A percentile compares a stretch with the other conserved stretches of the same genome.
Evolutionary conservation across 1,140 invertebrate genomes (phyloP).

Genomic region (Zaprionus lachaisei): DNA sequence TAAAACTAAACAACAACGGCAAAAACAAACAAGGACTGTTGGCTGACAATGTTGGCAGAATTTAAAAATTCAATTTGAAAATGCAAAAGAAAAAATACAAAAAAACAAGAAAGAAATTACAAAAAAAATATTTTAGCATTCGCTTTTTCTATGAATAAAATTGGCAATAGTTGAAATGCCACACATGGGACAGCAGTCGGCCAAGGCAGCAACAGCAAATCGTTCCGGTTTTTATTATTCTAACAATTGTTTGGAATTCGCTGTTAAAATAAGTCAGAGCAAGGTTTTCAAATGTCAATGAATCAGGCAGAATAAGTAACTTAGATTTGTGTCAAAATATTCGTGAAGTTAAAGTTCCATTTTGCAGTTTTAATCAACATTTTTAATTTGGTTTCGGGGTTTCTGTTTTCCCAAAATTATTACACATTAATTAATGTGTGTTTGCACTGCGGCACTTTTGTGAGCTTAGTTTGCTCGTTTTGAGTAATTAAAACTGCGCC

Average conservation of each 20-base stretch:
- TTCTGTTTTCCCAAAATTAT: background rate
- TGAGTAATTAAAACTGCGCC: slow-evolving; percentile 56
- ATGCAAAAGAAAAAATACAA: slow-evolving; percentile 34
- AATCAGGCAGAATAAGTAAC: background rate
- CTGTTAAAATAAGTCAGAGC: slow-evolving; percentile 7
- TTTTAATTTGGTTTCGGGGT: background rate
- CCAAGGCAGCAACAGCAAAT: background rate
- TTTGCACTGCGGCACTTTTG: slow-evolving; percentile 22
- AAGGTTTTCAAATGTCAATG: slow-evolving; percentile 1
- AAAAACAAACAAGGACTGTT: slow-evolving; percentile 21
- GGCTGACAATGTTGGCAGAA: slow-evolving; percentile 37
- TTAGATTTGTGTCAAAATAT: background rate
- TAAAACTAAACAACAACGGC: slow-evolving; percentile 37
- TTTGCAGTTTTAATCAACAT: background rate
- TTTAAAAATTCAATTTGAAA: slow-evolving; percentile 78
- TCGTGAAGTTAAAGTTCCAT: background rate
- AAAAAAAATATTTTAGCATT: background rate
- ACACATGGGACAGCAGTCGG: slow-evolving; percentile 26
- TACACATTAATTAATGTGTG: slow-evolving; percentile 29
- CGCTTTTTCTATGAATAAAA: slow-evolving; percentile 31
- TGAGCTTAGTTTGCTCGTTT: slow-evolving; percentile 12
- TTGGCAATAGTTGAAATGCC: slow-evolving; percentile 16
- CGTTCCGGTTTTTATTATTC: slow-evolving; percentile 21
- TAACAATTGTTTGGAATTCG: slow-evolving; percentile 25
- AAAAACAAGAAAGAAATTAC: background rate